phyloP scores from a whole-genome alignment of 1,140 invertebrate species.

The Ceratina calcarata region DNA sequence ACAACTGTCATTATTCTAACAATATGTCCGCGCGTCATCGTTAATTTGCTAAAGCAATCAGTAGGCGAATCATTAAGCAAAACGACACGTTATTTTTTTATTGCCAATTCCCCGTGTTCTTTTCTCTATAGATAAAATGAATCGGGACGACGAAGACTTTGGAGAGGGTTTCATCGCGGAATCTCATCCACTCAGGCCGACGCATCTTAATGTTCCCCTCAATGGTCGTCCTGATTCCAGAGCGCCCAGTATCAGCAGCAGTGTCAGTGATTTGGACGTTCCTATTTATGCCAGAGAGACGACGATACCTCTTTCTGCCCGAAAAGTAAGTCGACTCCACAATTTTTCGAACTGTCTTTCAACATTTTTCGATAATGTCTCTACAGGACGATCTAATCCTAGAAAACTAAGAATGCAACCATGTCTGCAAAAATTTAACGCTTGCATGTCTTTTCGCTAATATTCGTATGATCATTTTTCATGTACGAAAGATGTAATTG shows the following conservation, averaged over 20 bases:
- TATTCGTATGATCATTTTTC: too few species aligned
- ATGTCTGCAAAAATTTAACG: neutral
- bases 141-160: conserved; percentile 81
- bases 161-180: conserved; percentile 82
- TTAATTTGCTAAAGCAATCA: too few species aligned
- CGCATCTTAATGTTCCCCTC: conserved; percentile 79
- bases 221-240: conserved; percentile 72
- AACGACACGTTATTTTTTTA: too few species aligned
- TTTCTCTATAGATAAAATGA: conserved; percentile 67
- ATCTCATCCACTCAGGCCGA: conserved; percentile 81
- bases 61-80: too few species aligned
- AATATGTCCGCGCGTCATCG: neutral
- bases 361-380: neutral
- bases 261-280: conserved; percentile 82
- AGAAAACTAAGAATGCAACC: too few species aligned
- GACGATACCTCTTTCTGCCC: conserved; percentile 72
- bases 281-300: conserved; percentile 81
- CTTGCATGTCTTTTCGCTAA: neutral
- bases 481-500: neutral
- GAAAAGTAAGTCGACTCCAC: conserved; percentile 67
- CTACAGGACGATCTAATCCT: neutral
- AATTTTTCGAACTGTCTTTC: neutral
- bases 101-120: neutral
- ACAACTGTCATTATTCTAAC: conserved; percentile 58
- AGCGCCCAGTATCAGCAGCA: conserved; percentile 81